These are phyloP conservation scores for Perca schrenkii DNA, from an alignment of 2,113 vertebrate species.

Conservation along the genomic window DNA sequence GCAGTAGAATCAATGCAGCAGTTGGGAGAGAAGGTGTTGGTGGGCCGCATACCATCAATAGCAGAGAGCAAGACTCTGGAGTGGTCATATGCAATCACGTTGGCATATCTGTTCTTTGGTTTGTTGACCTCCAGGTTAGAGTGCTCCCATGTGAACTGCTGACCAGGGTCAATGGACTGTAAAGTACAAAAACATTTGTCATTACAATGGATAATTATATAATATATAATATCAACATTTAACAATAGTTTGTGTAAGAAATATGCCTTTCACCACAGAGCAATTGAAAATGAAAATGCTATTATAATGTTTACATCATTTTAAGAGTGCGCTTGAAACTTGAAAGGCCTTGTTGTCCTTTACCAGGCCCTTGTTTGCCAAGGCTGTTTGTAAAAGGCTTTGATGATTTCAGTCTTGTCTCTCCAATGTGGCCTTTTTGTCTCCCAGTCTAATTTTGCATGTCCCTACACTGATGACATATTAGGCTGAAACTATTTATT, in stretches of 20 bases:
- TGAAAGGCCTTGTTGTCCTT: background rate
- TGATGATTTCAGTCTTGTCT: conserved; percentile 46
- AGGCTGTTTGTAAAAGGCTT: conserved; percentile 29
- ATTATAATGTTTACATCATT: background rate
- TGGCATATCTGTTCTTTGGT: conserved; percentile 99
- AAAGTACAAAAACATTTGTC: conserved; percentile 71
- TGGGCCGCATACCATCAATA: conserved; percentile 92
- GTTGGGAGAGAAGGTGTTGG: conserved; percentile 30
- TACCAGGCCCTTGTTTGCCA: background rate
- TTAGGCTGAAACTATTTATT: background rate
- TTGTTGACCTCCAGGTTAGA: conserved; percentile 99
- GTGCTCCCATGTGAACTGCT: conserved; percentile 99
- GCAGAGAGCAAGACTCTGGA: conserved; percentile 95
- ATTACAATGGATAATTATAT: conserved; percentile 3
- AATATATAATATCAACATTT: background rate
- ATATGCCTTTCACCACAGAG: background rate
- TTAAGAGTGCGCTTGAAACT: background rate
- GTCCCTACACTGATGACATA: background rate
- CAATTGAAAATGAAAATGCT: background rate
- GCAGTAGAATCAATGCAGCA: conserved; percentile 38
- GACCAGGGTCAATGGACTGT: conserved; percentile 97
- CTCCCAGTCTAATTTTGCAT: background rate
- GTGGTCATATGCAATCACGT: conserved; percentile 98
- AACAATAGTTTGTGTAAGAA: background rate
- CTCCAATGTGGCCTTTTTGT: background rate